These are phyloP conservation scores for Lycaon pictus DNA, from an alignment of 2,113 vertebrate species.

Conservation along the genomic window DNA sequence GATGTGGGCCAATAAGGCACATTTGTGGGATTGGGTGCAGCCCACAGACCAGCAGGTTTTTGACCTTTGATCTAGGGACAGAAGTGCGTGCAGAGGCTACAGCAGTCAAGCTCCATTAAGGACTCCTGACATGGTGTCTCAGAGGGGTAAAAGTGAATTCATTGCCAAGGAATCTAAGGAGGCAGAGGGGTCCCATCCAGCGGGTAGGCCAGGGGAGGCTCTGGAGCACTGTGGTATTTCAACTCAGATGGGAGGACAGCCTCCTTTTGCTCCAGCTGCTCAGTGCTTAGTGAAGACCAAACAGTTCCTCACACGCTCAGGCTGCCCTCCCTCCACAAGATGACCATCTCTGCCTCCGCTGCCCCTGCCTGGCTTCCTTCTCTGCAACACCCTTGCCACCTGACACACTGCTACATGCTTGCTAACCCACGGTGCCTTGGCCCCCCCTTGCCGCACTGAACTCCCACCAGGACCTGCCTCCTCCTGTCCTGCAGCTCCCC, in stretches of 20 bases:
- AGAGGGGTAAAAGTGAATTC: too few species aligned
- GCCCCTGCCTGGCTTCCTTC: not conserved
- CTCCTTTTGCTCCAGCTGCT: not conserved
- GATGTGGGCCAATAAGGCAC: not conserved
- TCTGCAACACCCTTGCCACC: too few species aligned
- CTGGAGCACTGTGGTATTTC: not conserved
- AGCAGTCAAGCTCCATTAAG: not conserved
- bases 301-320: not conserved
- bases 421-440: fast-evolving
- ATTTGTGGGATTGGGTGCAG: not conserved
- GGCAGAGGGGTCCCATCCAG: not conserved
- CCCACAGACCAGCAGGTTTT: not conserved
- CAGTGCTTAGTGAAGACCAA: not conserved
- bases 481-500: not conserved
- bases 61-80: not conserved
- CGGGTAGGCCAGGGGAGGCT: too few species aligned
- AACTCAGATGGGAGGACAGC: not conserved
- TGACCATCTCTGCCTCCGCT: fast-evolving
- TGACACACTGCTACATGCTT: fast-evolving
- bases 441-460: not conserved
- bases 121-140: not conserved
- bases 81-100: not conserved
- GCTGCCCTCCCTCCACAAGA: too few species aligned
- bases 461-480: not conserved
- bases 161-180: not conserved